Base-by-base conservation (phyloP, 2,113 vertebrate genomes). In the Paramisgurnus dabryanus region DNA sequence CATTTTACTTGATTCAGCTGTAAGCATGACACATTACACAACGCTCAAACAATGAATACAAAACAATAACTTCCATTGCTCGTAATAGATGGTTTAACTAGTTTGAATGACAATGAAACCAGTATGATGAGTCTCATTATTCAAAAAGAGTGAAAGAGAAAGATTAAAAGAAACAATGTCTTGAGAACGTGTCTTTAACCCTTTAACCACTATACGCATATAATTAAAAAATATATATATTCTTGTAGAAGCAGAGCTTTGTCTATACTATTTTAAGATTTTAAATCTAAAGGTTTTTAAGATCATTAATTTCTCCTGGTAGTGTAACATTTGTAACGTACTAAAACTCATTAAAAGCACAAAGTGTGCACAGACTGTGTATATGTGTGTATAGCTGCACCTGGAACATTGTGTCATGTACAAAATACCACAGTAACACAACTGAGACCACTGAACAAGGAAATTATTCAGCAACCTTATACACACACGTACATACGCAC, bases 281-380 rank as follows among this genome's bases (percentile, higher is more conserved):
- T 34, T 34, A 34, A 34, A 34, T 34, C 27, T 1, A 1, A 34
- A 34, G 27, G 27, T 34, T 34, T 34, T 34, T 34, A 34, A 34
- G 27, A 34, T 34, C 27, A 34, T 34, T 34, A 34, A 34, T 34
- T 34, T 34, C 27, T 34, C 27, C 27, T 34, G 27, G 27, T 34
- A 34, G 27, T 34, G 27, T 34, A 34, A 34, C 27, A 34, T 34
- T 34, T 47, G 45, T 47, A 10, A 47, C 45, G 45, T 47, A 34
- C 27, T 34, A 47, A 47, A 80, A 89, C 89, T 90, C 91, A 90
- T 92, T 89, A 89, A 82, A 41, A 6, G 74, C 81, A 81, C 81
- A 85, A 84, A 64, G 67, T 68, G 45, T 50, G 67, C 27, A 18
- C 27, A 34, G 27, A 34, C 27, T 69, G 67, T 50, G 45, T 69